Evolutionary conservation across 1,140 invertebrate species (phyloP).

Genomic region (Microvelia longipes): DNA sequence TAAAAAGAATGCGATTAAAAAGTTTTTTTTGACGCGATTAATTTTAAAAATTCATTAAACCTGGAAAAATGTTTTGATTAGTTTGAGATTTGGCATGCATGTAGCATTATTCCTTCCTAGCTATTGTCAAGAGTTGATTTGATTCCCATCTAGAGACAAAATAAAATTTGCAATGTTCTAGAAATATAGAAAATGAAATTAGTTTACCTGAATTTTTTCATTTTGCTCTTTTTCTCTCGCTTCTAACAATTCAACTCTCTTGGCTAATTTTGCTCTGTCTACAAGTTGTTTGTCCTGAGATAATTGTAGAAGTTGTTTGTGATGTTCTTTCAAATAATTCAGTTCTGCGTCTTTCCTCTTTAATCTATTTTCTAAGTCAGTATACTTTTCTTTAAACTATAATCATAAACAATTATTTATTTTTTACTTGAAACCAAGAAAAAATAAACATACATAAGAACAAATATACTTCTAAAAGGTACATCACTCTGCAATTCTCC

Average conservation of each 20-base stretch:
- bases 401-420: conserved; percentile 11
- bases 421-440: conserved; percentile 46
- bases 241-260: conserved; percentile 43
- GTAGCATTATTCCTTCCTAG: no score
- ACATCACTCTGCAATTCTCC: no score
- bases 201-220: conserved; percentile 45
- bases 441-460: conserved; percentile 46
- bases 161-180: no score
- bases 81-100: no score
- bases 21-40: no score
- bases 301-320: conserved; percentile 46
- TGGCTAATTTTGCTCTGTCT: conserved; percentile 51
- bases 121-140: no score
- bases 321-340: conserved; percentile 40
- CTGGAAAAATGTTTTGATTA: no score
- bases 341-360: conserved; percentile 16
- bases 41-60: no score
- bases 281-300: conserved; percentile 53
- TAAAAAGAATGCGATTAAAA: no score
- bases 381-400: conserved; percentile 14
- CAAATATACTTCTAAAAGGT: no score
- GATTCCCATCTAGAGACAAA: no score
- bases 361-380: conserved; percentile 15
- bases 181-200: no score
- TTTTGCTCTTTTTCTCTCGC: conserved; percentile 47